Evolutionary conservation across 2,797 vertebrate genomes (phyloP).

Genomic region (Corythornis leucogaster): DNA sequence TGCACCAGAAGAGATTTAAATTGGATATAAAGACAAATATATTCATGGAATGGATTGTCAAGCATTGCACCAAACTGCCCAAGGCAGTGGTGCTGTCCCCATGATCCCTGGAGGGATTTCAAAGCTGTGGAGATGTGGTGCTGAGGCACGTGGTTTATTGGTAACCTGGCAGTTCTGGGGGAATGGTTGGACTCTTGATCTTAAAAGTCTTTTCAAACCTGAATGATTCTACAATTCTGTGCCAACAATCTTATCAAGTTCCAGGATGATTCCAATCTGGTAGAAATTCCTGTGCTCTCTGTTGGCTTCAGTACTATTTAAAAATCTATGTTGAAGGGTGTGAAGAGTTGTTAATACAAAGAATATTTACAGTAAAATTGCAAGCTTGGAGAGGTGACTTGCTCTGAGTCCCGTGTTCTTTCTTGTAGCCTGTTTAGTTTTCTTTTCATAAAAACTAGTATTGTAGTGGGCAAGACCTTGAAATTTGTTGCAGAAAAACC

Average conservation of each 20-base stretch:
- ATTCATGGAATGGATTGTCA: too few species aligned
- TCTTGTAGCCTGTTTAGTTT: background rate
- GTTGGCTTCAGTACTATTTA: background rate
- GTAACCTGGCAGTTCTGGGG: background rate
- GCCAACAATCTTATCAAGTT: background rate
- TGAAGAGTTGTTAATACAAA: background rate
- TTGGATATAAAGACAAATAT: too few species aligned
- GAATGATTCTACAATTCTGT: background rate
- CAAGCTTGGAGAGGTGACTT: background rate
- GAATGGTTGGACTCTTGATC: background rate
- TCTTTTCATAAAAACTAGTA: background rate
- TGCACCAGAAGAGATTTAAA: too few species aligned
- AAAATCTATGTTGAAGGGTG: background rate
- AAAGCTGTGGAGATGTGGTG: background rate
- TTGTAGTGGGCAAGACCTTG: background rate
- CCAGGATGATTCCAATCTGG: background rate
- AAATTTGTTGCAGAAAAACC: background rate
- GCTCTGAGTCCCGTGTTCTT: background rate
- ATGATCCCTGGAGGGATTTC: background rate
- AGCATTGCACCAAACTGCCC: background rate
- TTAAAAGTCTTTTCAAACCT: background rate
- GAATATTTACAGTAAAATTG: background rate
- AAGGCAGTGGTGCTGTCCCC: background rate
- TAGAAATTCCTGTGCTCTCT: background rate
- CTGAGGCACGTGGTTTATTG: background rate